A percentile compares a stretch with the other conserved stretches of the same genome.
Evolutionary conservation across 2,888 invertebrate species (phyloP).

Genomic region (Pollenia griseotomentosa): DNA sequence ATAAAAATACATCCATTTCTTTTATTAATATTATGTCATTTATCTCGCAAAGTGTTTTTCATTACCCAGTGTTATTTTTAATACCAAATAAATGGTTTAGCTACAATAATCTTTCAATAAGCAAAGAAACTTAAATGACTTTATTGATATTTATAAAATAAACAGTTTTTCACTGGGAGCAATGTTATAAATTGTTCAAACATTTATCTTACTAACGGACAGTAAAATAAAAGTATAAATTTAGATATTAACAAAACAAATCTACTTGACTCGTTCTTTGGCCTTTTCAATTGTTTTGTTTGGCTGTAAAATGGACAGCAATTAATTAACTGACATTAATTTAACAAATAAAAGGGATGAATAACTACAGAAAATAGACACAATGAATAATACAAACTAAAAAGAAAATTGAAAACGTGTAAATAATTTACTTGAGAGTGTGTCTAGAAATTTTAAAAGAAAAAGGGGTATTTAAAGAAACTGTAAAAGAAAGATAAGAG

Average conservation of each 20-base stretch:
- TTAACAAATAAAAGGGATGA: conserved; percentile 1
- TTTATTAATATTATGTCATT: neutral
- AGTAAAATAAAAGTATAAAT: conserved; percentile 1
- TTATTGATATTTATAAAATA: neutral
- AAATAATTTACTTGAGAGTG: neutral
- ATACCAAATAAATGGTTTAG: conserved; percentile 29
- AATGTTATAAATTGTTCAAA: neutral
- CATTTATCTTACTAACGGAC: conserved; percentile 28
- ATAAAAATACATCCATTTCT: neutral
- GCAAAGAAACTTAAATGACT: neutral
- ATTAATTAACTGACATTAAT: conserved; percentile 53
- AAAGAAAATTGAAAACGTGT: neutral
- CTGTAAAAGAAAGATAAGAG: too few relatives aligned
- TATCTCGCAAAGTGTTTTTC: neutral
- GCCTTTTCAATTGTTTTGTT: neutral
- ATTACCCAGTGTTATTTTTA: neutral
- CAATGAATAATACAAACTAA: neutral
- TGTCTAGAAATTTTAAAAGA: neutral
- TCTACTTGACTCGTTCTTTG: neutral
- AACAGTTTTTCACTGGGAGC: neutral
- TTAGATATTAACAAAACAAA: neutral
- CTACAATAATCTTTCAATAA: conserved; percentile 21
- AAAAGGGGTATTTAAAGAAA: neutral
- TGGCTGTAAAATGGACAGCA: neutral
- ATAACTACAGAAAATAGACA: neutral